A percentile compares a stretch with the other conserved stretches of the same genome.
Evolutionary conservation across 2,888 invertebrate genomes (phyloP).

Genomic region (Holacanthella duospinosa): DNA sequence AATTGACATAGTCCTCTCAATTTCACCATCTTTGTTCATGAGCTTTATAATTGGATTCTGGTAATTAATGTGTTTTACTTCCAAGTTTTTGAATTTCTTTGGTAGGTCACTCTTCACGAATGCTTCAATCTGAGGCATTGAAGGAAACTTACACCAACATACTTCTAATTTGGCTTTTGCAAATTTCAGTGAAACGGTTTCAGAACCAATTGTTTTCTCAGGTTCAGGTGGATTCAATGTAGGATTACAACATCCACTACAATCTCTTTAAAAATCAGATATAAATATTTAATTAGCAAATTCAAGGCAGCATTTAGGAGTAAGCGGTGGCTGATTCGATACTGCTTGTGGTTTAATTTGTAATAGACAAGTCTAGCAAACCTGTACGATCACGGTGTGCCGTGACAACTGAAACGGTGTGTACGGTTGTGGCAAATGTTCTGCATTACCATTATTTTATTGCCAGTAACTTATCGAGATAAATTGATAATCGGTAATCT

Average conservation of each 20-base stretch:
- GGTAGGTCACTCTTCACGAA: constrained; percentile 84
- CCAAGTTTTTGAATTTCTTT: constrained; percentile 76
- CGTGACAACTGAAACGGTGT: too few relatives aligned
- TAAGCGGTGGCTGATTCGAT: too few relatives aligned
- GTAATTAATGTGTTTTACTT: constrained; percentile 83
- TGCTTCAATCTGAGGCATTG: constrained; percentile 48
- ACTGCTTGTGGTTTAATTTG: too few relatives aligned
- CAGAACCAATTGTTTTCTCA: neutral
- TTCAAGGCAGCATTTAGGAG: neutral
- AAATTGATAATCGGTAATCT: too few relatives aligned
- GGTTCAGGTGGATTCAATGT: neutral
- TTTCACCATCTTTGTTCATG: constrained; percentile 68
- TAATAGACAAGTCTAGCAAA: too few relatives aligned
- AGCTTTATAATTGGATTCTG: constrained; percentile 87
- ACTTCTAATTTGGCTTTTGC: neutral
- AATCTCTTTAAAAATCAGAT: neutral
- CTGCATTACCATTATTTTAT: too few relatives aligned
- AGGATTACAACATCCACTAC: neutral
- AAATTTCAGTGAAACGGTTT: neutral
- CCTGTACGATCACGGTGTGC: too few relatives aligned
- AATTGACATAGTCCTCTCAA: constrained; percentile 71
- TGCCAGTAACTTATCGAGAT: too few relatives aligned
- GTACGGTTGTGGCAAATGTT: too few relatives aligned
- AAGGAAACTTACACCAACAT: constrained; percentile 8
- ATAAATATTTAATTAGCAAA: neutral